These are phyloP conservation scores for Indri indri DNA, from an alignment of 2,113 vertebrate genomes.

Conservation along the genomic window DNA sequence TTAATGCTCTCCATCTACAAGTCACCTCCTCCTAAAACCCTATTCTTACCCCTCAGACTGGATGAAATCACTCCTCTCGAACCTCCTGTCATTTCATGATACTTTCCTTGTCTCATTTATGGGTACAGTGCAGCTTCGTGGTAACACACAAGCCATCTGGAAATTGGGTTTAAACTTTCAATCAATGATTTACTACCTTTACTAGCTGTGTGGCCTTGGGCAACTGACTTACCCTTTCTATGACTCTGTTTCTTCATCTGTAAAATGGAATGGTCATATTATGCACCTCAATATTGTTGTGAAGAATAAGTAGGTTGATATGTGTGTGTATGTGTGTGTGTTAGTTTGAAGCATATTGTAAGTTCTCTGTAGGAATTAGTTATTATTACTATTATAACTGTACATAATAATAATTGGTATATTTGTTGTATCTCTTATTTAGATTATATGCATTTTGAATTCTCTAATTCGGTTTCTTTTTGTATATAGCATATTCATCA, in stretches of 20 bases:
- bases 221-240: not conserved
- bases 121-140: not conserved
- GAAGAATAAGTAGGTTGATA: not conserved
- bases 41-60: not conserved
- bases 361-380: not conserved
- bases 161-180: not conserved
- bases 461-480: not conserved
- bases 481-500: not conserved
- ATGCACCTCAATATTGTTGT: not conserved
- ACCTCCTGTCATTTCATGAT: not conserved
- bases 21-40: not conserved
- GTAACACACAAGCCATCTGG: not conserved
- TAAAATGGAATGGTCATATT: not conserved
- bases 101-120: not conserved
- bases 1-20: not conserved
- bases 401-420: not conserved
- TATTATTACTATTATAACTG: not conserved
- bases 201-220: not conserved
- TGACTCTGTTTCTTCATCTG: not conserved
- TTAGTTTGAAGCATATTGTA: not conserved
- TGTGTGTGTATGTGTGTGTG: not conserved
- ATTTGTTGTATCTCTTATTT: not conserved
- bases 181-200: not conserved
- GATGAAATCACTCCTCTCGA: not conserved
- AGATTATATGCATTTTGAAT: not conserved